Evolutionary conservation across 2,888 invertebrate genomes (phyloP), one percentile per base, ranked within the genome.

Genomic region (Phaonia tiefii): DNA sequence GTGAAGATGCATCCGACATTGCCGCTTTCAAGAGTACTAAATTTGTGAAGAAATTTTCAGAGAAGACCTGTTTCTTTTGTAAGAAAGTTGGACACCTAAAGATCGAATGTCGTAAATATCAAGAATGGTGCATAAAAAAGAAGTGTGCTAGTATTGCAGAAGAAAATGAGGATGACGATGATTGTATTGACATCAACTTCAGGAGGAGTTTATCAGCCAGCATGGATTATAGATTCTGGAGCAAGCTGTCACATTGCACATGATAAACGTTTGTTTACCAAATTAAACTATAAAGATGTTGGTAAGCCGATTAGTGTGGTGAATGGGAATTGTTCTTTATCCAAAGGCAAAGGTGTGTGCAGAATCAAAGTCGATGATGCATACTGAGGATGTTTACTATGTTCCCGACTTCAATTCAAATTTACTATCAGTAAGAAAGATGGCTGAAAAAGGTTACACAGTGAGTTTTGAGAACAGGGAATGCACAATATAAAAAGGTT

Each of bases 161-260:
- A n/a, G n/a, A n/a, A n/a, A n/a, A n/a, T n/a, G n/a, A n/a, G n/a
- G 54, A 54, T 42, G 17, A 13, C 11, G 69, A 66, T n/a, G 49
- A 26, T 13, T n/a, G 49, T 49, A 17, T 49, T 49, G 13, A 46
- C 31, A 26, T n/a, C 1, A n/a, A 2, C 17, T 11, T 44, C 39
- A 10, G 1, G 17, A 2, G 44, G 11, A 44, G 65, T 5, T n/a
- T 11, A 49, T 37, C 15, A 46, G 49, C 13, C 25, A 39, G 0
- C 20, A 2, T 37, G 31, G 67, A 67, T 67, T 26, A 31, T 70
- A 42, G 70, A 70, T 11, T 60, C 71, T 13, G 58, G 31, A n/a
- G 58, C 58, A 58, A 71, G 71, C 51, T 69, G 51, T 39, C 67
- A 69, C 17, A 51, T 69, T 54, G 42, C 42, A n/a, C 22, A 22